phyloP scores from a whole-genome alignment of 2,888 invertebrate species.

The Dryococelus australis region DNA sequence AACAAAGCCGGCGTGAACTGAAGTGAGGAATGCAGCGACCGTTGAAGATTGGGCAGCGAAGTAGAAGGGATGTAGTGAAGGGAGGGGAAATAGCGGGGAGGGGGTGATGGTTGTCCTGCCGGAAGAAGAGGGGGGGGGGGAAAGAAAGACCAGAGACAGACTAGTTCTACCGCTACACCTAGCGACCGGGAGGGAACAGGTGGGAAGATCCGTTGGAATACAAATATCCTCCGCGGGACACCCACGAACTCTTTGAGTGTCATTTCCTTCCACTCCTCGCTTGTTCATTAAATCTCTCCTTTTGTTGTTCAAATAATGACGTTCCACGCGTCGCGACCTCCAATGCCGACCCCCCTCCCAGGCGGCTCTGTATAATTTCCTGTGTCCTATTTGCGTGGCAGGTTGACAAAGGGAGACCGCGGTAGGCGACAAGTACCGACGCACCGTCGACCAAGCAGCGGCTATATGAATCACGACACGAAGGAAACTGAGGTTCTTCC shows the following conservation, averaged over 20 bases:
- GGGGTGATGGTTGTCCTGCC: background rate
- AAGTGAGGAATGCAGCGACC: background rate
- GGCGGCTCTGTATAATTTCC: background rate
- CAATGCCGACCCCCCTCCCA: background rate
- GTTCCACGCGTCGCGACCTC: no score
- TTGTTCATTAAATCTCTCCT: background rate
- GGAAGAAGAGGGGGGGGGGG: background rate
- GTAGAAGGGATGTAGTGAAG: background rate
- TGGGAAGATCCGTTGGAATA: background rate
- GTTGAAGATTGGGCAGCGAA: background rate
- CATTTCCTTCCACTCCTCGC: background rate
- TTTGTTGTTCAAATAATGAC: background rate
- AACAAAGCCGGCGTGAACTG: slow-evolving; percentile 29
- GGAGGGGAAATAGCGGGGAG: background rate
- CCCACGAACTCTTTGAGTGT: background rate
- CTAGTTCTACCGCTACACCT: slow-evolving; percentile 12
- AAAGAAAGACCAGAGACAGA: background rate
- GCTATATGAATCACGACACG: background rate
- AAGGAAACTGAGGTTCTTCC: background rate
- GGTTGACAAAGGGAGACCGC: background rate
- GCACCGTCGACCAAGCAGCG: background rate
- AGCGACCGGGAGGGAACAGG: background rate
- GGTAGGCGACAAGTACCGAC: background rate
- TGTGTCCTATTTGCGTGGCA: background rate
- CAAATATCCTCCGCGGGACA: background rate